Percentiles rank a stretch among this genome's conserved stretches.
Evolutionary conservation across 2,113 vertebrate genomes (phyloP).

Genomic region (Nannospalax galili): DNA sequence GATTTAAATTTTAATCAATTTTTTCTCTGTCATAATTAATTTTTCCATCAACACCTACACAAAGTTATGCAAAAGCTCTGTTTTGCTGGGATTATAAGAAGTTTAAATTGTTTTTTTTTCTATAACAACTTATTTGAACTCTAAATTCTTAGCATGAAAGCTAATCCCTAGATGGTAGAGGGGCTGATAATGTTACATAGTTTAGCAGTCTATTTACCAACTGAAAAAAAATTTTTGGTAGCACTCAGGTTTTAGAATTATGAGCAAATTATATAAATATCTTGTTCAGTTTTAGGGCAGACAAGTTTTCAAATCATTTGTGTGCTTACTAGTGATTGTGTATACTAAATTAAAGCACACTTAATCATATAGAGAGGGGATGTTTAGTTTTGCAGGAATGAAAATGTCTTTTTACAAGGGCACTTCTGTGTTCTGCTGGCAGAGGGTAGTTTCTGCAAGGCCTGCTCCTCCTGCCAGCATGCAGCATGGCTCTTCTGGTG

Average conservation of each 20-base stretch:
- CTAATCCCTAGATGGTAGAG: neutral
- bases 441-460: too few species aligned
- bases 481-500: neutral
- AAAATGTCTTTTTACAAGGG: neutral
- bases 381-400: neutral
- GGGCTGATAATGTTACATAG: neutral
- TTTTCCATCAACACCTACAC: neutral
- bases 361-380: neutral
- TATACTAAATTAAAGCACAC: neutral
- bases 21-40: neutral
- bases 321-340: too few species aligned
- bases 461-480: neutral
- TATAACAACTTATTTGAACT: neutral
- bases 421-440: neutral
- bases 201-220: neutral
- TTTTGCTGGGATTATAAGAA: neutral
- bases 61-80: neutral
- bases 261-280: neutral
- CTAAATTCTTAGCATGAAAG: neutral
- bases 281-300: neutral
- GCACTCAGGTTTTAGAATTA: neutral
- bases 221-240: neutral
- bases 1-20: neutral
- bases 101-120: slow-evolving; percentile 41
- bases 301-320: neutral